Conservation (phyloP, 1,140 invertebrate genomes). For the Drosophila aff. region DNA sequence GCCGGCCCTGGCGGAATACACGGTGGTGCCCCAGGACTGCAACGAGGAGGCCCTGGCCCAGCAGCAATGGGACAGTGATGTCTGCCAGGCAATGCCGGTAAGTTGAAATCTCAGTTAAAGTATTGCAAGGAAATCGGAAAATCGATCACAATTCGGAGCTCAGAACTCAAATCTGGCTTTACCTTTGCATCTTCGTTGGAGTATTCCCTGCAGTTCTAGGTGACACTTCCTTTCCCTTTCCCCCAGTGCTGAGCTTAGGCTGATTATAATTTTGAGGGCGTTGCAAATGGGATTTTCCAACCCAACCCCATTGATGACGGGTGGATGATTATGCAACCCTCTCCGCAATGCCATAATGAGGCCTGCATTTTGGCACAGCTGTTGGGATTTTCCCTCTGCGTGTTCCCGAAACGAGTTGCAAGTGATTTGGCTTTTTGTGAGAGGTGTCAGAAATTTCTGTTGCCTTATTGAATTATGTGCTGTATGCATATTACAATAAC, state of each 20-base stretch:
- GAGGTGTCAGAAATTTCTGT: constrained; percentile 74
- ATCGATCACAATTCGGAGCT: not conserved
- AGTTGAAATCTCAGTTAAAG: constrained; percentile 53
- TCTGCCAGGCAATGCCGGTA: constrained; percentile 86
- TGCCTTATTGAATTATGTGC: constrained; percentile 77
- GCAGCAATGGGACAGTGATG: constrained; percentile 82
- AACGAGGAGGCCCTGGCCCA: constrained; percentile 78
- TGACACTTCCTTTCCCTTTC: not conserved
- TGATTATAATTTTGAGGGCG: constrained; percentile 54
- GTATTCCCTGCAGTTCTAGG: not conserved
- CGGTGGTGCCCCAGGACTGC: constrained; percentile 71
- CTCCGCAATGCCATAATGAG: constrained; percentile 49
- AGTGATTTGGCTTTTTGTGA: constrained; percentile 42
- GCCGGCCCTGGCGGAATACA: constrained; percentile 85
- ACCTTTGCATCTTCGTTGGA: not conserved
- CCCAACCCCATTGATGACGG: constrained; percentile 14
- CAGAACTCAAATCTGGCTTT: not conserved
- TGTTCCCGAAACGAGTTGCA: constrained; percentile 35
- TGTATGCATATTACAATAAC: constrained; percentile 54
- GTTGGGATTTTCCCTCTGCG: constrained; percentile 61
- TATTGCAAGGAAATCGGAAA: not conserved
- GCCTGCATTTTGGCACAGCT: constrained; percentile 63
- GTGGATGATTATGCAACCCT: constrained; percentile 58
- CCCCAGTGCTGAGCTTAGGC: constrained; percentile 13
- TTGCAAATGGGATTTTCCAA: constrained; percentile 42